Base-by-base conservation (phyloP, 2,113 vertebrate genomes). In the Marmota flaviventris region DNA sequence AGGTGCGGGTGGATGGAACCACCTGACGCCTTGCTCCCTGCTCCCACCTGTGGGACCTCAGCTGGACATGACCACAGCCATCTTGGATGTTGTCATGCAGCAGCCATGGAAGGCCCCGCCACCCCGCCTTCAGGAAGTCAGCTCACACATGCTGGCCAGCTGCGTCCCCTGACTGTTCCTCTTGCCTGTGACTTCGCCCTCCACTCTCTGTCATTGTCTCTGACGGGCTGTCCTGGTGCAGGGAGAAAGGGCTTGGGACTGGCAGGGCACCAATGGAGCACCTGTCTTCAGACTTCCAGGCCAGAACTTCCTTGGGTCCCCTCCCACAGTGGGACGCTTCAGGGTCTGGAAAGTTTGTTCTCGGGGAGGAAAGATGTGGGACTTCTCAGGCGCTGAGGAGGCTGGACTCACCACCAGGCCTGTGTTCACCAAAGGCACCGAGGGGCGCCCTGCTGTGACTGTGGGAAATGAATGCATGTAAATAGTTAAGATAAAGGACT, bases 231-330 rank as follows among this genome's bases (percentile, higher is more conserved):
- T 58, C 25, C 14, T 6, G 25, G 25, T 32, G 37, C 53, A 29
- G 8, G 20, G 34, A 18, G 34, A 4, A 11, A 8, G 69, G 5
- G 22, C 16, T 3, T 4, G 11, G 37, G 10, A 9, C 9, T 11
- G 27, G 48, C 24, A 25, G 63, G 12, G 17, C 27, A 2, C 10
- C 24, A 4, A 12, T 3, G 17, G 48, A 32, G n/a, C 27, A 22
- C 25, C 51, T 11, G 61, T 24, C 77, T 11, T 42, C 11, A 12
- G 37, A 65, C 51, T 22, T 61, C 39, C 14, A 39, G 7, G 1
- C n/a, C 22, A 25, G 34, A 20, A 20, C 22, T 0, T 5, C 8
- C 22, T 37, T 53, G 85, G 77, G 29, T 58, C 51, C 25, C 18
- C 22, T n/a, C 10, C 25, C 16, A 29, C 83, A n/a, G 22, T 7